Percentiles rank a stretch among this genome's conserved stretches.
Evolutionary conservation across 2,113 vertebrate species (phyloP).

Genomic region (Octodon degus): DNA sequence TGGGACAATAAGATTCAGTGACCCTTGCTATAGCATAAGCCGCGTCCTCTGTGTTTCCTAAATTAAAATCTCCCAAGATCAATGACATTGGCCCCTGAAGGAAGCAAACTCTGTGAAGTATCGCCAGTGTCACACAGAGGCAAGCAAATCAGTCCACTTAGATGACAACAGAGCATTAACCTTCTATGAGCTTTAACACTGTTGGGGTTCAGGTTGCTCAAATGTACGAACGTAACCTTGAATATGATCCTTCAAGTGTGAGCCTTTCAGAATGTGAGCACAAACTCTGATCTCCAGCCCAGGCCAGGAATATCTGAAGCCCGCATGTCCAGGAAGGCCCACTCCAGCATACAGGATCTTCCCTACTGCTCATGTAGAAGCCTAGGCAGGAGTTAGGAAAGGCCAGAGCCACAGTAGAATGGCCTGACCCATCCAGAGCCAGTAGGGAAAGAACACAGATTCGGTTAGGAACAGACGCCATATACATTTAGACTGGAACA

Average conservation of each 20-base stretch:
- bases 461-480: neutral
- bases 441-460: neutral
- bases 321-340: neutral
- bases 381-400: neutral
- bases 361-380: neutral
- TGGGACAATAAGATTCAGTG: conserved; percentile 61
- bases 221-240: neutral
- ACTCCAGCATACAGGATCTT: neutral
- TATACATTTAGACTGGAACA: neutral
- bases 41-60: conserved; percentile 43
- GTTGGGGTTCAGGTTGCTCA: conserved; percentile 14
- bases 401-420: neutral
- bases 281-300: conserved; percentile 44
- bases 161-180: neutral
- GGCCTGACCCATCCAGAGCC: neutral
- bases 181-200: conserved; percentile 43
- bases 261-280: neutral
- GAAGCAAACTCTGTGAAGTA: conserved; percentile 2
- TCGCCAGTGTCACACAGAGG: conserved; percentile 31
- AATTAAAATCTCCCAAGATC: conserved; percentile 66
- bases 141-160: conserved; percentile 8
- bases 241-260: neutral
- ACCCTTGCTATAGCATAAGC: neutral
- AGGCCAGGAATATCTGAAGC: neutral
- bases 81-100: conserved; percentile 8